These are phyloP conservation scores for Hystrix brachyura DNA, from an alignment of 2,113 vertebrate genomes.

Conservation along the genomic window DNA sequence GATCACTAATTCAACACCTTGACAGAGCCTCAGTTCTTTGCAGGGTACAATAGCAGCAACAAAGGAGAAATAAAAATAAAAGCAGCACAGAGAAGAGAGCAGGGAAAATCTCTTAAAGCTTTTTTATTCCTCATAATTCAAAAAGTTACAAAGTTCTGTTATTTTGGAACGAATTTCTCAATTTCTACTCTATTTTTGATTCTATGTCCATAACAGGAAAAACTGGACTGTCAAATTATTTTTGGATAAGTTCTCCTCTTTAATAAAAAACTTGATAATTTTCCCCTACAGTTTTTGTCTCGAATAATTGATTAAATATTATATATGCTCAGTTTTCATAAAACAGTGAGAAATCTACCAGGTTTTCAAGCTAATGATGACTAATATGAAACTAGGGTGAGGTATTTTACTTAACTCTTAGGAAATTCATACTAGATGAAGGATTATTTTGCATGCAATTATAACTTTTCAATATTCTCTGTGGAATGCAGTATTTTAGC, in stretches of 20 bases:
- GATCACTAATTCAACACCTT: conserved; percentile 73
- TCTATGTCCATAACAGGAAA: not conserved
- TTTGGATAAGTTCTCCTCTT: not conserved
- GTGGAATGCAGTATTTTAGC: not conserved
- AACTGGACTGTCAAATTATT: not conserved
- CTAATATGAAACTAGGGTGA: conserved; percentile 22
- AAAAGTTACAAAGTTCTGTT: conserved; percentile 60
- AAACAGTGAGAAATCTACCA: not conserved
- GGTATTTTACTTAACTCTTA: not conserved
- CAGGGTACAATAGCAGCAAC: conserved; percentile 10
- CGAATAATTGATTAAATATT: conserved; percentile 35
- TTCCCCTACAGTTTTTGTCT: conserved; percentile 10
- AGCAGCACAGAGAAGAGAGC: not conserved
- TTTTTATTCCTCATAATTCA: conserved; percentile 70
- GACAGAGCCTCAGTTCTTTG: conserved; percentile 46
- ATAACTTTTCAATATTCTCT: not conserved
- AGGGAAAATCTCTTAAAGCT: conserved; percentile 55
- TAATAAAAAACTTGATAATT: conserved; percentile 2
- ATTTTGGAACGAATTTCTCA: conserved; percentile 1
- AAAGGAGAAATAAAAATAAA: conserved; percentile 68
- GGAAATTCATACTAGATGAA: not conserved
- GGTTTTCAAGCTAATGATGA: conserved; percentile 10
- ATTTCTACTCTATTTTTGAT: not conserved
- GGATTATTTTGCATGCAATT: not conserved
- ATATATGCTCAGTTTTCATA: not conserved